A percentile compares a stretch with the other conserved stretches of the same genome.
phyloP scores from a whole-genome alignment of 2,113 vertebrate species.

The Tursiops truncatus region DNA sequence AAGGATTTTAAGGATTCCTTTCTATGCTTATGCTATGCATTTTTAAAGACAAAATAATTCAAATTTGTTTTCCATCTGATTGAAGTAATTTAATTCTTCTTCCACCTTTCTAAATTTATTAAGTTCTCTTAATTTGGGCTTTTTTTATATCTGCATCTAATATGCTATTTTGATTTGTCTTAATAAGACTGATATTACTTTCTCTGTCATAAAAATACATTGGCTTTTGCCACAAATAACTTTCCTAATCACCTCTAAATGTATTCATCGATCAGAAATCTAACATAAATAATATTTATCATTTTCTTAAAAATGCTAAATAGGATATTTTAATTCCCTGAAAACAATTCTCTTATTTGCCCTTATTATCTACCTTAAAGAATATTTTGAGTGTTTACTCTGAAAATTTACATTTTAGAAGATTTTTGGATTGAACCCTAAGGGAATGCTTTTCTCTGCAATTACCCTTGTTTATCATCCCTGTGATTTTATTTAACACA shows the following conservation, averaged over 20 bases:
- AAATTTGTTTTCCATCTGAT: not conserved
- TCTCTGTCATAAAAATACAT: not conserved
- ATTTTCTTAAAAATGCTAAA: not conserved
- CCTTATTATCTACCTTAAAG: not conserved
- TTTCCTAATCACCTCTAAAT: not conserved
- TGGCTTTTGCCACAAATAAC: not conserved
- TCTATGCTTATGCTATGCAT: not conserved
- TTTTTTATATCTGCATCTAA: not conserved
- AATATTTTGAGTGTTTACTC: not conserved
- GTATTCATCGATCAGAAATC: not conserved
- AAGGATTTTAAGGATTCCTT: not conserved
- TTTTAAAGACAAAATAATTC: not conserved
- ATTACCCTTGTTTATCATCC: conserved; percentile 73
- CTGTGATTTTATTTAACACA: conserved; percentile 76
- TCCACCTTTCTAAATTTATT: not conserved
- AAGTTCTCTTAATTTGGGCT: not conserved
- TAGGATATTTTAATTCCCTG: not conserved
- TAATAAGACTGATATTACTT: not conserved
- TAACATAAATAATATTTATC: not conserved
- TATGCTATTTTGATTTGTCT: not conserved
- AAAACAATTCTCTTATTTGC: not conserved
- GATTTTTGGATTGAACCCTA: conserved; percentile 10
- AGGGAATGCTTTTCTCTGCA: conserved; percentile 54
- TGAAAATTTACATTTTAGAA: conserved; percentile 44
- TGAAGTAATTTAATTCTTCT: not conserved